These are phyloP conservation scores for Chrysomallon squamiferum DNA, from an alignment of 1,140 invertebrate species.

Conservation along the genomic window DNA sequence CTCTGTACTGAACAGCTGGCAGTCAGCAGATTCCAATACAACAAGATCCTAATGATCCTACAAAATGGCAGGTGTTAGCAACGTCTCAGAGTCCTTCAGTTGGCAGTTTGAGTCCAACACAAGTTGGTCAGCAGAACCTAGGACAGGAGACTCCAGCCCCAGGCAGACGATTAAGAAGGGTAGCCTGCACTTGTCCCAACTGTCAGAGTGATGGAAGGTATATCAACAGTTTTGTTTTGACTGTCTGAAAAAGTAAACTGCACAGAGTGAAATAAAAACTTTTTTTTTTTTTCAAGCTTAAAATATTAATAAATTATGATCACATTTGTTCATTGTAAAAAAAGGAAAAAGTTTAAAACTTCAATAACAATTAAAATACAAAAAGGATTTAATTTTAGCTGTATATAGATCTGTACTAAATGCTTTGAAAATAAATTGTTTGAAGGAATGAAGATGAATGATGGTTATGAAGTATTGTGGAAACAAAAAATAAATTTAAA, in stretches of 20 bases:
- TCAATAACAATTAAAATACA: no score
- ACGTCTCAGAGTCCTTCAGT: constrained; percentile 28
- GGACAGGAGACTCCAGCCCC: constrained; percentile 31
- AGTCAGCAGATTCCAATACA: constrained; percentile 28
- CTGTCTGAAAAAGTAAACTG: not conserved
- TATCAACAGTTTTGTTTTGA: constrained; percentile 56
- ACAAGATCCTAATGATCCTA: constrained; percentile 76
- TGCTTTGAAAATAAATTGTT: no score
- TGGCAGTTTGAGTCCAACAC: constrained; percentile 33
- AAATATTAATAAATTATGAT: no score
- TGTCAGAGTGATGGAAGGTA: constrained; percentile 80
- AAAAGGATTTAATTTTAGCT: no score
- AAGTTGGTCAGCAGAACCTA: constrained; percentile 11
- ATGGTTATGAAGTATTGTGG: no score
- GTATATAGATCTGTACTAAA: no score
- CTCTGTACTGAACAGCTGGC: constrained; percentile 16
- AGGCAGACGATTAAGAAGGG: constrained; percentile 72
- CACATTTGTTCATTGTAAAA: no score
- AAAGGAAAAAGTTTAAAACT: no score
- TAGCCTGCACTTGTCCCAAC: constrained; percentile 97
- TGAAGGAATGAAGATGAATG: no score
- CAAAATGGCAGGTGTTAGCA: constrained; percentile 74
- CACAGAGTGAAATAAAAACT: not conserved
- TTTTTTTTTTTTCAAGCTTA: no score
- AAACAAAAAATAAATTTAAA: no score